These are phyloP conservation scores for Acanthopleura granulata DNA, from an alignment of 2,888 invertebrate genomes.

Conservation along the genomic window DNA sequence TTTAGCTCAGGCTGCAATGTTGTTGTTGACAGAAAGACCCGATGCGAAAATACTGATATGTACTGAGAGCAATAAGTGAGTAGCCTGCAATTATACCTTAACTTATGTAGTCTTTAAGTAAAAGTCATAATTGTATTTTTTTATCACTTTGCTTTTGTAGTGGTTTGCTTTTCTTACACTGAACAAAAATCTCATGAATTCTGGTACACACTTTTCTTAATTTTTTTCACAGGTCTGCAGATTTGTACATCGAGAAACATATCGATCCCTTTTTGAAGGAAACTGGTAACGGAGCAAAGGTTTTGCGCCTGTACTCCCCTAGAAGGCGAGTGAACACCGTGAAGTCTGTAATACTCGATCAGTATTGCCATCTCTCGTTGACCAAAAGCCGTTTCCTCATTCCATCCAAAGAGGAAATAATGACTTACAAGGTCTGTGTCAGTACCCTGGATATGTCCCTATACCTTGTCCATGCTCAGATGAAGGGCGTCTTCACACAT, in stretches of 20 bases:
- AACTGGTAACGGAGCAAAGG: slow-evolving; percentile 26
- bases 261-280: slow-evolving; percentile 52
- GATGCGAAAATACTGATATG: slow-evolving; percentile 58
- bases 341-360: slow-evolving; percentile 24
- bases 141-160: too few relatives aligned
- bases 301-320: slow-evolving; percentile 49
- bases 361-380: slow-evolving; percentile 32
- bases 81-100: too few relatives aligned
- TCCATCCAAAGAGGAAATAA: slow-evolving; percentile 48
- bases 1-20: slow-evolving; percentile 63
- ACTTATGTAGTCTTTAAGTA: too few relatives aligned
- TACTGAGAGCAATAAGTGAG: slow-evolving; percentile 38
- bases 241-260: slow-evolving; percentile 56
- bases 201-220: too few relatives aligned
- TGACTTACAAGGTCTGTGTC: slow-evolving; percentile 53
- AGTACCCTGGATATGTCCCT: slow-evolving; percentile 59
- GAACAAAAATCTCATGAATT: too few relatives aligned
- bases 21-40: slow-evolving; percentile 48
- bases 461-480: slow-evolving; percentile 39
- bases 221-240: too few relatives aligned
- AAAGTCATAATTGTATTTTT: too few relatives aligned
- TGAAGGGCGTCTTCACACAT: slow-evolving; percentile 58
- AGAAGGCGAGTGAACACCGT: slow-evolving; percentile 54
- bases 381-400: slow-evolving; percentile 20
- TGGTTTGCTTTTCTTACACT: too few relatives aligned